Evolutionary conservation across 2,113 vertebrate species (phyloP), one percentile per base, ranked within the genome.

Genomic region (Xyrauchen texanus): DNA sequence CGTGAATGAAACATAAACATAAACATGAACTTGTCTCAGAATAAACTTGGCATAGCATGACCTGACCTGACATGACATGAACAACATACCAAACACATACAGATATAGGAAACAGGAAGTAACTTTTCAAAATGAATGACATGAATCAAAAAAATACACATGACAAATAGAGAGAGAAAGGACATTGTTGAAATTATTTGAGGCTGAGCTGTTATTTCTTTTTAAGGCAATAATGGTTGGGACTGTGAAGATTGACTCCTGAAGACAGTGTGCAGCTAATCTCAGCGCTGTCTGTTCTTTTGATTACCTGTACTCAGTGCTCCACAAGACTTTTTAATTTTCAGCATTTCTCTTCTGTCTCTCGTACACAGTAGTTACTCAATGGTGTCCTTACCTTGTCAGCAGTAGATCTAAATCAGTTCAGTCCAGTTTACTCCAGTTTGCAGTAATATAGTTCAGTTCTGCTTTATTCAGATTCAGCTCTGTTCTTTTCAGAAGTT

Each of bases 131-230:
- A n/a, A n/a, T n/a, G n/a, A n/a, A n/a, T n/a, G n/a, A n/a, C n/a
- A n/a, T n/a, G n/a, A n/a, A n/a, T n/a, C n/a, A n/a, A n/a, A n/a
- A n/a, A n/a, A n/a, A n/a, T n/a, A n/a, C n/a, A n/a, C n/a, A n/a
- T n/a, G 44, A 21, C 42, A 63, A 16, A 55, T 10, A 6, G 13
- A 46, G 68, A 16, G 60, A 45, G 66, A 51, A 55, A 10, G 45
- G 47, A 74, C 13, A 69, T 49, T 75, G 67, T 51, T 68, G 67
- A 13, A 71, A 58, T 58, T 46, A 46, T 58, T 16, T 60, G n/a
- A 61, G 60, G 44, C 55, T 60, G 51, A 69, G 55, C 51, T 69
- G 55, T 47, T 72, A n/a, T 6, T 61, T 60, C 5, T 73, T 73
- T 60, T 73, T 21, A 9, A 61, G 55, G n/a, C 70, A 47, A 16